Evolutionary conservation across 2,797 vertebrate species (phyloP).

Genomic region (Telmatherina bonti): DNA sequence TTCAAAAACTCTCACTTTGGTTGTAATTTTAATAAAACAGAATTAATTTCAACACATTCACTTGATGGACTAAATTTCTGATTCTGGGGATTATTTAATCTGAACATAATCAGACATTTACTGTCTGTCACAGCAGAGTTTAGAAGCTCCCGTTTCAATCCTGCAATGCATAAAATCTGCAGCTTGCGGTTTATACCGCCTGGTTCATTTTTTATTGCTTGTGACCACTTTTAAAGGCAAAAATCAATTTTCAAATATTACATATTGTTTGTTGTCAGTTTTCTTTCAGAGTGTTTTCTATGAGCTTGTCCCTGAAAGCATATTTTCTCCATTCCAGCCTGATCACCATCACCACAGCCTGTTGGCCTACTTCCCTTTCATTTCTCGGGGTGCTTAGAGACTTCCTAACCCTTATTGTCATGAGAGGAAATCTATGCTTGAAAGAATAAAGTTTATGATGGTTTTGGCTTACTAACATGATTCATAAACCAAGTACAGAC

Average conservation of each 20-base stretch:
- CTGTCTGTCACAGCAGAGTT: not conserved
- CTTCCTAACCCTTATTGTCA: constrained; percentile 49
- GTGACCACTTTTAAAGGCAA: not conserved
- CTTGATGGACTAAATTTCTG: not conserved
- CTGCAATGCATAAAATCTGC: not conserved
- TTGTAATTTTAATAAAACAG: too few species aligned
- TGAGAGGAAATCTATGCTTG: constrained; percentile 54
- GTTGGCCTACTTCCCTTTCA: constrained; percentile 25
- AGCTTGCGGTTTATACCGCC: not conserved
- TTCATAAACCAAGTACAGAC: constrained; percentile 48
- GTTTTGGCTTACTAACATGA: constrained; percentile 52
- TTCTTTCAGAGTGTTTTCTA: constrained; percentile 5
- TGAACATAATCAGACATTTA: not conserved
- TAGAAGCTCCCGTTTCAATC: not conserved
- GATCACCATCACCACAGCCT: constrained; percentile 37
- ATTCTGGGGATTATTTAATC: not conserved
- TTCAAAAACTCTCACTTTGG: too few species aligned
- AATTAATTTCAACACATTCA: too few species aligned
- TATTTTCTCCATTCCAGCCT: constrained; percentile 11
- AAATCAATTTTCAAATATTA: not conserved
- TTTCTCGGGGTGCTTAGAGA: constrained; percentile 31
- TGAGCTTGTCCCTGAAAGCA: constrained; percentile 18
- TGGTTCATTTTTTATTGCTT: not conserved
- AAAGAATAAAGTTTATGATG: constrained; percentile 58
- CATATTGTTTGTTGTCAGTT: not conserved